Conservation (phyloP, 23 tunicate genomes). For the Ascidia mentula region DNA sequence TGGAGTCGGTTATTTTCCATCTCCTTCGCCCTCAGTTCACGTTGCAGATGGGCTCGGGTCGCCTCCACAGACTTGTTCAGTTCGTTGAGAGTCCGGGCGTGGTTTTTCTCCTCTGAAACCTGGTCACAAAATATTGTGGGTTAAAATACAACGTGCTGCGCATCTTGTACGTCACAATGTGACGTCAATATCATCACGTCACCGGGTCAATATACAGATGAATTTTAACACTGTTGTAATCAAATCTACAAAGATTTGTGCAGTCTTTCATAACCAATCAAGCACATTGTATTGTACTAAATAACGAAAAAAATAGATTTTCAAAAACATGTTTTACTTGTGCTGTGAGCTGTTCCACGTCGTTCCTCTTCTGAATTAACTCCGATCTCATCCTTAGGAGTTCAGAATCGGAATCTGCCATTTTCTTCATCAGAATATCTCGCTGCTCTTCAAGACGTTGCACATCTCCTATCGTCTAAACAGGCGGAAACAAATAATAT, state of each 20-base stretch:
- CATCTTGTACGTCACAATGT: too few species aligned
- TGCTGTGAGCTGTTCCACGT: constrained; percentile 47
- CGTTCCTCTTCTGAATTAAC: constrained; percentile 38
- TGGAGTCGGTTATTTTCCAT: constrained; percentile 89
- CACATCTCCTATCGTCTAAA: constrained; percentile 52
- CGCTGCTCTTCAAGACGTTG: constrained; percentile 81
- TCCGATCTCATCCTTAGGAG: constrained; percentile 50
- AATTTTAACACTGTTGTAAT: too few species aligned
- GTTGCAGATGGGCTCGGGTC: constrained; percentile 86
- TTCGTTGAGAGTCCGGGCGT: constrained; percentile 68
- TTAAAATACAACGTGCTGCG: too few species aligned
- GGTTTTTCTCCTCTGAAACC: constrained; percentile 74
- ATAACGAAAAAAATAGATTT: too few species aligned
- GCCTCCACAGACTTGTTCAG: constrained; percentile 84
- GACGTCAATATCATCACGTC: too few species aligned
- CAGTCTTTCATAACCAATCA: too few species aligned
- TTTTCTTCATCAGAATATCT: constrained; percentile 74
- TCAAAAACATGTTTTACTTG: too few species aligned
- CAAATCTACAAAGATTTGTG: too few species aligned
- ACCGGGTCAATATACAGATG: too few species aligned
- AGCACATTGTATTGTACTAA: too few species aligned
- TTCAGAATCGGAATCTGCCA: constrained; percentile 83
- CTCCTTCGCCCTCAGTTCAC: constrained; percentile 79
- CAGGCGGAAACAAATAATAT: background rate
- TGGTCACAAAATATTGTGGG: too few species aligned